Evolutionary conservation across 92 coral and sea anemone genomes (phyloP).

Genomic region (Parazoanthus darwini): DNA sequence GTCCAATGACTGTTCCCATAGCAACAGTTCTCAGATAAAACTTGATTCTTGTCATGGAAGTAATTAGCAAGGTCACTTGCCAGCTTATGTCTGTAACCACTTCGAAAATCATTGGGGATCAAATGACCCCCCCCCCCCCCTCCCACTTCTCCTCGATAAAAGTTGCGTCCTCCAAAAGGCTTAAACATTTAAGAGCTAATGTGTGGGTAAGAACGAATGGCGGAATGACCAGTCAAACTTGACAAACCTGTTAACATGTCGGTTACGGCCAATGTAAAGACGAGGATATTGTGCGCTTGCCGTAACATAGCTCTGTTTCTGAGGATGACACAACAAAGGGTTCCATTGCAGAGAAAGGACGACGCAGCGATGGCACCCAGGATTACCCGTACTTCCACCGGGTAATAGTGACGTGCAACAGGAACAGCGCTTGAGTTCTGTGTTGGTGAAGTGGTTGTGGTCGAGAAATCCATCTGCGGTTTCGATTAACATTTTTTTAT

Average conservation of each 20-base stretch:
- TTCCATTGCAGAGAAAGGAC: neutral
- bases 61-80: no score
- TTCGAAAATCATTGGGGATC: no score
- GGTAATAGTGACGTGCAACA: neutral
- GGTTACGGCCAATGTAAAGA: slow-evolving; percentile 11
- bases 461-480: slow-evolving; percentile 14
- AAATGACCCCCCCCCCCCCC: no score
- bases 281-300: slow-evolving; percentile 1
- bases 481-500: neutral
- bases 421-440: neutral
- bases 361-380: neutral
- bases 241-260: slow-evolving; percentile 21
- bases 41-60: no score
- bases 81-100: no score
- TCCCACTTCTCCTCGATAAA: no score
- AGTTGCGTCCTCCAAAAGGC: no score
- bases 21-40: no score
- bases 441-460: neutral
- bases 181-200: neutral
- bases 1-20: no score
- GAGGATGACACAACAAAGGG: neutral
- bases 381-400: neutral
- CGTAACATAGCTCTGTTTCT: neutral
- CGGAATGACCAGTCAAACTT: neutral
- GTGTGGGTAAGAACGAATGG: neutral